These are phyloP conservation scores for Drosophila longiperda DNA, from an alignment of 2,888 invertebrate species.

Conservation along the genomic window DNA sequence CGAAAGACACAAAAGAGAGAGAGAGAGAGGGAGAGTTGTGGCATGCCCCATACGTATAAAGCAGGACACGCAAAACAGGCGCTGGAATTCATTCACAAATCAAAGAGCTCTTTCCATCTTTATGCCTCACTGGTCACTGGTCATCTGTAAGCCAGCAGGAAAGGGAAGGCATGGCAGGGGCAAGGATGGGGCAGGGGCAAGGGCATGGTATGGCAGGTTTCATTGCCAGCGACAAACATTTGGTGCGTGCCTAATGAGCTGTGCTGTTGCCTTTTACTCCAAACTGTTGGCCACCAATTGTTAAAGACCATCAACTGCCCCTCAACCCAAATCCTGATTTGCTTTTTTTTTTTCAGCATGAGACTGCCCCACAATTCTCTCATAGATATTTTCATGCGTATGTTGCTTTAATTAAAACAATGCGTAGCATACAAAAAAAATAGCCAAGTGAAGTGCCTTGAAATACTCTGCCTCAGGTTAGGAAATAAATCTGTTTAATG, in stretches of 20 bases:
- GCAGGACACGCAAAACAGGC: constrained; percentile 50
- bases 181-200: neutral
- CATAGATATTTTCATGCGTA: constrained; percentile 51
- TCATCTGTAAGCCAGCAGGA: constrained; percentile 1
- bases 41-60: constrained; percentile 18
- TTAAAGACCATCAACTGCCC: constrained; percentile 2
- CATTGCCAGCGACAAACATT: constrained; percentile 58
- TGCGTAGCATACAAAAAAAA: constrained; percentile 8
- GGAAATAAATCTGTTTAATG: neutral
- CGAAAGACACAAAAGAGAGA: neutral
- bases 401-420: constrained; percentile 70
- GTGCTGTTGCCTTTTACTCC: constrained; percentile 50
- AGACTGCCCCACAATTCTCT: constrained; percentile 8
- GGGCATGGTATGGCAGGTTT: constrained; percentile 5
- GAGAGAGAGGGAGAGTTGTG: neutral
- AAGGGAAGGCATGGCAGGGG: neutral
- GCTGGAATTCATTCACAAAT: constrained; percentile 55
- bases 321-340: neutral
- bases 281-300: constrained; percentile 6
- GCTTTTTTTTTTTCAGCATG: neutral
- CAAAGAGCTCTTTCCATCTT: constrained; percentile 59
- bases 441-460: neutral
- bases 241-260: constrained; percentile 79
- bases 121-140: constrained; percentile 64
- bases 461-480: constrained; percentile 12